Evolutionary conservation across 2,888 invertebrate species (phyloP).

Genomic region (Aelia acuminata): DNA sequence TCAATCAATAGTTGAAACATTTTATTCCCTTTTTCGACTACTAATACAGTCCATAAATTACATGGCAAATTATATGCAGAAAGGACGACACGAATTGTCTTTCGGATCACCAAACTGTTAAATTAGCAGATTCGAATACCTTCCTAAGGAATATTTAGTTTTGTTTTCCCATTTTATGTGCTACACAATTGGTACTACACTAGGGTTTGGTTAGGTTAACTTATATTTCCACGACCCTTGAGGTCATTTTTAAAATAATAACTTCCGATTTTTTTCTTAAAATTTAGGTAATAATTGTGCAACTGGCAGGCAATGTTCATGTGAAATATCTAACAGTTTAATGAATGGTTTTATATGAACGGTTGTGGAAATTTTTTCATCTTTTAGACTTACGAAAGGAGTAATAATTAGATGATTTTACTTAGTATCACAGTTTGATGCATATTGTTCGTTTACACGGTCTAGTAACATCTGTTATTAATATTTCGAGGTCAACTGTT

Average conservation of each 20-base stretch:
- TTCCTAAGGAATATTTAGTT: not conserved
- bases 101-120: not conserved
- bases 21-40: not conserved
- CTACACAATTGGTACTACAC: not conserved
- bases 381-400: too few species aligned
- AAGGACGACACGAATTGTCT: conserved; percentile 24
- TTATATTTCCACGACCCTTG: not conserved
- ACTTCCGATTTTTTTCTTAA: not conserved
- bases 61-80: not conserved
- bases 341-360: too few species aligned
- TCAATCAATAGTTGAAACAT: not conserved
- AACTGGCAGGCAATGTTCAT: too few species aligned
- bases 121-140: not conserved
- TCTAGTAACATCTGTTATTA: too few species aligned
- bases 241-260: too few species aligned
- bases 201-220: not conserved
- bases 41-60: not conserved
- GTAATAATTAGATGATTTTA: too few species aligned
- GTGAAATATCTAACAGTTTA: too few species aligned
- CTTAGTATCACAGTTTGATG: too few species aligned
- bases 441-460: too few species aligned
- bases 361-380: too few species aligned
- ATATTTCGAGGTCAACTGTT: too few species aligned
- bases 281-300: too few species aligned
- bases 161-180: not conserved